Conservation (phyloP, 2,113 vertebrate species). For the Monarcha castaneiventris region DNA sequence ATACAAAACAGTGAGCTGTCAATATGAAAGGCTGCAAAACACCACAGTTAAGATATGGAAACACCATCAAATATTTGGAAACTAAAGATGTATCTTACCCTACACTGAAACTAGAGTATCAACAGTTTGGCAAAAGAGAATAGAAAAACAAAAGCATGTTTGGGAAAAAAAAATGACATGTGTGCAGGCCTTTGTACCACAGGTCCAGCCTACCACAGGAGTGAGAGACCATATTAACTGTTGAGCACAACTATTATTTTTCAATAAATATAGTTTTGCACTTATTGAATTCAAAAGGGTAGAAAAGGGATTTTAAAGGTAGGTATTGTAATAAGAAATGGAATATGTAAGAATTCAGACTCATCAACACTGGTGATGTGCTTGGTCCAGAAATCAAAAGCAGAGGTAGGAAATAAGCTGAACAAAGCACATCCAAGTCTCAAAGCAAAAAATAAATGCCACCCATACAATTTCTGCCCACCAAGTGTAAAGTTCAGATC, state of each 20-base stretch:
- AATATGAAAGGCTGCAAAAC: neutral
- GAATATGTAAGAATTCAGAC: neutral
- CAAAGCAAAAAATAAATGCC: neutral
- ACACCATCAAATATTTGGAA: slow-evolving; percentile 2
- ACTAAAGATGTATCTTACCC: neutral
- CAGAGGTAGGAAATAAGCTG: neutral
- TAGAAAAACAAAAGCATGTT: neutral
- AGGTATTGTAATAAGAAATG: neutral
- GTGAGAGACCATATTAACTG: neutral
- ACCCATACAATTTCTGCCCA: neutral
- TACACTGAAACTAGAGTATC: neutral
- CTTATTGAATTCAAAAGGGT: neutral
- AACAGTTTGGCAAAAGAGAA: neutral
- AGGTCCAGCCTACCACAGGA: neutral
- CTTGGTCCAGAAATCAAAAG: neutral
- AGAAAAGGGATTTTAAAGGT: neutral
- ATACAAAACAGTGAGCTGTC: slow-evolving; percentile 6
- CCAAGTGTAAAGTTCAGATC: neutral
- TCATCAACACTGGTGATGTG: neutral
- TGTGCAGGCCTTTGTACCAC: neutral
- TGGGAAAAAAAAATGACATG: fast-evolving
- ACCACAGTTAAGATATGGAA: neutral
- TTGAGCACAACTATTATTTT: neutral
- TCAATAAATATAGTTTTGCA: neutral
- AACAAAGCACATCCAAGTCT: neutral